Evolutionary conservation across 1,140 invertebrate genomes (phyloP), one percentile per base, ranked within the genome.

Genomic region (Aphidius gifuensis): DNA sequence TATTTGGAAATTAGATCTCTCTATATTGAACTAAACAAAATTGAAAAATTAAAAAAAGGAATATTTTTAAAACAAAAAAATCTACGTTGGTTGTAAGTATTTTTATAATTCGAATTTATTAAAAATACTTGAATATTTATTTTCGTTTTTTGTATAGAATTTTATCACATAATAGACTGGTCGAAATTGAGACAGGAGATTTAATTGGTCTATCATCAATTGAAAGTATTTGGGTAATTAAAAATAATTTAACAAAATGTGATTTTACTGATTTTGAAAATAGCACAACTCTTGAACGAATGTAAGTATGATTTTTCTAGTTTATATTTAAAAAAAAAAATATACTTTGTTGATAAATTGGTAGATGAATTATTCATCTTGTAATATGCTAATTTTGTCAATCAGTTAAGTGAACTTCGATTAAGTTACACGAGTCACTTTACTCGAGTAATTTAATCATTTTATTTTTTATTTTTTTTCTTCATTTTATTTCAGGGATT

Each of bases 91-190:
- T 59, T 80, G 76, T 80, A 60, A 70, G 76, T 77, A 64, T 6
- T 45, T 49, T 48, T 57, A 16, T 57, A 32, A 58, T 62, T 16
- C 2, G 47, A 54, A 54, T 50, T 45, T 7, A 9, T 50, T n/a
- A 16, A 8, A 53, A 53, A 38, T 58, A 42, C 11, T 47, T 5
- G 55, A 46, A 40, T 40, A 39, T 23, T n/a, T 46, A 53, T 64
- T 66, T 65, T 70, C 69, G 42, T 64, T 73, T 71, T 71, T 73
- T 64, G 68, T 16, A 16, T 16, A 82, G 77, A 64, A 71, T 78
- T 58, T 50, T 85, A 6, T 67, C 77, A 38, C 72, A 82, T 43
- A 85, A 85, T 71, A 72, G 71, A 45, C 69, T 85, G 43, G 66
- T 65, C 39, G 68, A 75, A 65, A 68, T 85, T 57, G 64, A 68